Conservation (phyloP, 2,113 vertebrate species). For the Otocyon megalotis region DNA sequence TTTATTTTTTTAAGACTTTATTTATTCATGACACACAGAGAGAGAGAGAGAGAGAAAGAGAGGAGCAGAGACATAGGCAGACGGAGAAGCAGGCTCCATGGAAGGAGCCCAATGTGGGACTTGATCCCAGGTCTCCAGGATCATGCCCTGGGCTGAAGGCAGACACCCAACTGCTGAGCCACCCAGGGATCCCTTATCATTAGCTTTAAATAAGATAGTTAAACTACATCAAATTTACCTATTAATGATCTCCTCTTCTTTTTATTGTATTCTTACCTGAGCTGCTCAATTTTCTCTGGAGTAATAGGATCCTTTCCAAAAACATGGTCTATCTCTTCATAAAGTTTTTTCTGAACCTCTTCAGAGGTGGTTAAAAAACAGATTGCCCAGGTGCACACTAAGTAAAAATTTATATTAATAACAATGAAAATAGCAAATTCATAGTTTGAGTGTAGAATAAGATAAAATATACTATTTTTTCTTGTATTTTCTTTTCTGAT, state of each 20-base stretch:
- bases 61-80: too few species aligned
- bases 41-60: too few species aligned
- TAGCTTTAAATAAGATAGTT: slow-evolving; percentile 43
- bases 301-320: slow-evolving; percentile 92
- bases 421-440: slow-evolving; percentile 57
- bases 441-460: background rate
- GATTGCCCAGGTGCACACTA: slow-evolving; percentile 98
- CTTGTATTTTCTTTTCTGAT: background rate
- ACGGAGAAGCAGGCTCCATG: too few species aligned
- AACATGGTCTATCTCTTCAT: slow-evolving; percentile 91
- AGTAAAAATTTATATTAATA: slow-evolving; percentile 71
- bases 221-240: slow-evolving; percentile 47
- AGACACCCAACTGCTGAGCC: too few species aligned
- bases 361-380: slow-evolving; percentile 94
- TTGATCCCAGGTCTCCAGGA: too few species aligned
- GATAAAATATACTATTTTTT: background rate
- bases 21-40: too few species aligned
- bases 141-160: too few species aligned
- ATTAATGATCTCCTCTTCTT: slow-evolving; percentile 39
- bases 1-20: background rate
- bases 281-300: slow-evolving; percentile 93
- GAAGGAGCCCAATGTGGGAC: too few species aligned
- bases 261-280: slow-evolving; percentile 89
- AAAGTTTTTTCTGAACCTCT: slow-evolving; percentile 94
- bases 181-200: background rate